Base-by-base conservation (phyloP, 2,797 vertebrate species). In the Chelidonichthys spinosus region DNA sequence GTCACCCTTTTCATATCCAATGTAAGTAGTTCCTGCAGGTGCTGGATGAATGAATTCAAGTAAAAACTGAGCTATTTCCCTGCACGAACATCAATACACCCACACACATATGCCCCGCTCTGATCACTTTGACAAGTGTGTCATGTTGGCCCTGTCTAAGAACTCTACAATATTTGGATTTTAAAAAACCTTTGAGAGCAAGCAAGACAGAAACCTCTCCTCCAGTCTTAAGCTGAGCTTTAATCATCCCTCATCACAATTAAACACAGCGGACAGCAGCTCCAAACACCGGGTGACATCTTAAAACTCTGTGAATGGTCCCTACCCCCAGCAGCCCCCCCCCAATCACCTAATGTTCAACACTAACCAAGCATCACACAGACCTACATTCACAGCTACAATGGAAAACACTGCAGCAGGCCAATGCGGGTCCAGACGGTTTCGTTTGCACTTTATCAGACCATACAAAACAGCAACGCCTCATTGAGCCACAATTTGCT, bases 401-500 rank as follows among this genome's bases (percentile, higher is more conserved):
- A 90, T 91, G 69, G 82, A 63, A 83, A 84, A 78, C 86, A 84
- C 49, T 73, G 74, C 84, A 82, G 81, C 79, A 17, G 85, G 89
- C 87, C 84, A 75, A 84, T 72, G 74, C 72, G 25, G 61, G 83
- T 75, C 83, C 88, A 90, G 90, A 89, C 87, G 88, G 89, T 91
- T 90, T 88, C 72, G 71, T 83, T 92, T 87, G 88, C 90, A 92
- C 87, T 88, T 93, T 90, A 90, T 92, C 90, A 70, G 85, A 91
- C 83, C 71, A 75, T 83, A 92, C 86, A 92, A 90, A 92, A 91
- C 85, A 79, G 84, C 79, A 85, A 90, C 79, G 88, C 92, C 89
- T 92, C 91, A 93, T 89, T 93, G 88, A 93, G 90, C 84, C 88
- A 89, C 90, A 90, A 92, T 92, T 92, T 91, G 90, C 90, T 88